Evolutionary conservation across 2,888 invertebrate genomes (phyloP).

Genomic region (Mantis religiosa): DNA sequence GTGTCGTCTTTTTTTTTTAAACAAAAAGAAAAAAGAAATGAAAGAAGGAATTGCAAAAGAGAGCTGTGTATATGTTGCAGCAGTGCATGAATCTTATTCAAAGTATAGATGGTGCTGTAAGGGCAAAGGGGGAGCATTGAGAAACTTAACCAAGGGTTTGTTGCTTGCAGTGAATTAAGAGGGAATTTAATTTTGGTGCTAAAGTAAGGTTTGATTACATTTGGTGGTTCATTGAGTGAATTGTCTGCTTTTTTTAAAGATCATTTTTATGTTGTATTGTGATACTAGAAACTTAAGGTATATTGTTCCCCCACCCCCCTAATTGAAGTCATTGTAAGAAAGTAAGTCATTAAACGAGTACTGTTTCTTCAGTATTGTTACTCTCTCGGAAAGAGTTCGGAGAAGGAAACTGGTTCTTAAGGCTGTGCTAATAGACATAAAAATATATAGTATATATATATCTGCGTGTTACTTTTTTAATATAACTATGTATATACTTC

Average conservation of each 20-base stretch:
- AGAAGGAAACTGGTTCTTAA: neutral
- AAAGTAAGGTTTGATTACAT: neutral
- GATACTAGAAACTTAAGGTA: neutral
- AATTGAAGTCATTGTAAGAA: neutral
- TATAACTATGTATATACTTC: neutral
- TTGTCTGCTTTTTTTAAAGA: neutral
- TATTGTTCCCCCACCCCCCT: neutral
- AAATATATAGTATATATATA: neutral
- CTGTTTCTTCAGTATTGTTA: neutral
- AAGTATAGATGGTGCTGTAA: neutral
- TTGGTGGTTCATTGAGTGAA: neutral
- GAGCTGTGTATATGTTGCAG: neutral
- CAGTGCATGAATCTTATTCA: neutral
- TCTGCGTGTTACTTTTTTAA: neutral
- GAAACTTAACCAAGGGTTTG: neutral
- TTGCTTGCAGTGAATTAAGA: neutral
- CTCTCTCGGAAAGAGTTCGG: neutral
- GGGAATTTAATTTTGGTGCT: neutral
- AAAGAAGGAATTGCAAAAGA: neutral
- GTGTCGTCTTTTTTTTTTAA: too few relatives aligned
- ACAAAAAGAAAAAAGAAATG: too few relatives aligned
- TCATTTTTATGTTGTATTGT: neutral
- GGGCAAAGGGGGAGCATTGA: neutral
- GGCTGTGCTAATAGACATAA: slow-evolving; percentile 7
- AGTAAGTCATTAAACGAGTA: neutral